Base-by-base conservation (phyloP, 2,888 invertebrate species). In the Andrena hattorfiana region DNA sequence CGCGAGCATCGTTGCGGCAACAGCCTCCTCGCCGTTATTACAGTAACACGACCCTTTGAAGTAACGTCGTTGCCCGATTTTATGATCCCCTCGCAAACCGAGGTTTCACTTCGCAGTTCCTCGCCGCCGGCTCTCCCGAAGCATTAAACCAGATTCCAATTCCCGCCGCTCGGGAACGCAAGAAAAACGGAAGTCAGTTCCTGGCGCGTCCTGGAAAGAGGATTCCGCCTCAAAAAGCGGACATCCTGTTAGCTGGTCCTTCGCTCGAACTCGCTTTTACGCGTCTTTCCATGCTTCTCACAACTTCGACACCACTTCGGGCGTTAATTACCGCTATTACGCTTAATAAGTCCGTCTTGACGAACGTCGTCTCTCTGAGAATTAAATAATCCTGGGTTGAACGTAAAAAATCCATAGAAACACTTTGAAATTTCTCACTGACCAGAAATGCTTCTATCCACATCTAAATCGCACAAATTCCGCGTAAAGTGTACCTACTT, bases 131-230 rank as follows among this genome's bases (percentile, higher is more conserved):
- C 59, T 67, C 79, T 84, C 79, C 70, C 73, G 72, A 77, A 66
- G 66, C 77, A 83, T 83, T 83, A 82, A 83, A 83, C 69, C 83
- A 66, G 68, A 77, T 77, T 83, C 77, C 83, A 77, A 77, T 82
- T 42, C 70, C 69, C 54, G 73, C 48, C 32, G 48, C 73, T 54
- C 67, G 72, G 63, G 77, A 70, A 77, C 63, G 64, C 77, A 51
- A 48, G 77, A 77, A 83, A 77, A 77, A 73, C 66, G 83, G 69
- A 77, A 82, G 54, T 69, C 79, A 2, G 72, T 59, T 51, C 42
- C 16, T 30, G 64, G 35, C n/a, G n/a, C 32, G 32, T 48, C n/a
- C 63, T 64, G 49, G 49, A 64, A 35, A 32, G 69, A 6, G 54
- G 32, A 30, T 4, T 10, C 13, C 10, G 5, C 42, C n/a, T 48